phyloP scores from a whole-genome alignment of 2,888 invertebrate genomes.

The Meloe dianella region DNA sequence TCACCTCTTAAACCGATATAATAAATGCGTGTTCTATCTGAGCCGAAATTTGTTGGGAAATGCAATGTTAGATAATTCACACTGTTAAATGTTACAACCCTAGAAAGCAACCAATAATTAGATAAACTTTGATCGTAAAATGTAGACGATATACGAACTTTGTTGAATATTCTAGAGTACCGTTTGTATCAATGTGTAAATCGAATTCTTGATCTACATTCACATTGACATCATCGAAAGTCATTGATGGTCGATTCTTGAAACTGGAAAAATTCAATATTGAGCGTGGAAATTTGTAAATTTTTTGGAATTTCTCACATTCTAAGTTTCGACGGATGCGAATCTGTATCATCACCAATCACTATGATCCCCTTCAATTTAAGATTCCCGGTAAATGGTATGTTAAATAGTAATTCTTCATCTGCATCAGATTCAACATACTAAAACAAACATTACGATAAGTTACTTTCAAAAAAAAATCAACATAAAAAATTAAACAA shows the following conservation, averaged over 20 bases:
- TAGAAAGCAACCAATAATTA: slow-evolving; percentile 59
- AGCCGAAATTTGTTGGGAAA: slow-evolving; percentile 88
- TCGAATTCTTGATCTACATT: slow-evolving; percentile 91
- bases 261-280: slow-evolving; percentile 66
- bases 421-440: slow-evolving; percentile 96
- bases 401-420: slow-evolving; percentile 94
- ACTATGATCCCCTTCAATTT: slow-evolving; percentile 94
- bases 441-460: slow-evolving; percentile 66
- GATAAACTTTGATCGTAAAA: slow-evolving; percentile 20
- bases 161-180: slow-evolving; percentile 84
- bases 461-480: slow-evolving; percentile 47
- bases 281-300: slow-evolving; percentile 50
- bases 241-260: slow-evolving; percentile 93
- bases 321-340: slow-evolving; percentile 86
- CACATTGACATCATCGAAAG: slow-evolving; percentile 83
- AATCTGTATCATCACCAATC: slow-evolving; percentile 85
- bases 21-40: slow-evolving; percentile 82
- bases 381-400: slow-evolving; percentile 95
- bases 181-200: slow-evolving; percentile 77
- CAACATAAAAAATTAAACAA: slow-evolving; percentile 17
- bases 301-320: slow-evolving; percentile 66
- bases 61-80: slow-evolving; percentile 89
- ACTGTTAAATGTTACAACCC: slow-evolving; percentile 90
- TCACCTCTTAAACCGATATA: slow-evolving; percentile 97
- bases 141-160: slow-evolving; percentile 68